A percentile compares a stretch with the other conserved stretches of the same genome.
Conservation (phyloP, 2,113 vertebrate genomes). For the Platichthys flesus region DNA sequence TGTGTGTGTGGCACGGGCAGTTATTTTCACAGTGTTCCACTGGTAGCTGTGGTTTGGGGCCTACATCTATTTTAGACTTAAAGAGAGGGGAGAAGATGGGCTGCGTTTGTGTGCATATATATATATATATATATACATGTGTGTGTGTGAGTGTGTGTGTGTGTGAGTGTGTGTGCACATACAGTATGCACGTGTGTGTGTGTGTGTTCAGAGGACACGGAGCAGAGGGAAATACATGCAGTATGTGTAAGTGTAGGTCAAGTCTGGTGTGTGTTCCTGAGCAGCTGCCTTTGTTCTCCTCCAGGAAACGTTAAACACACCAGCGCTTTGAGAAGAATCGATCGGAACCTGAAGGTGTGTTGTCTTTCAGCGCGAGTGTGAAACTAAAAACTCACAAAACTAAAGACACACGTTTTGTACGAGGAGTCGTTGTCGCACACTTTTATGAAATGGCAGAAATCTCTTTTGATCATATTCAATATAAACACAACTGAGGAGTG, state of each 20-base stretch:
- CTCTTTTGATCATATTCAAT: too few species aligned
- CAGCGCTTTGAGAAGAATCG: conserved; percentile 16
- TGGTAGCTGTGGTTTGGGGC: conserved; percentile 75
- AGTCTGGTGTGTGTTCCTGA: conserved; percentile 50
- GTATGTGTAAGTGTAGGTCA: conserved; percentile 57
- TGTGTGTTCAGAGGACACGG: conserved; percentile 28
- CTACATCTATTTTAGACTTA: conserved; percentile 70
- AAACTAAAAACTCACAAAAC: too few species aligned
- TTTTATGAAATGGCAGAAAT: too few species aligned
- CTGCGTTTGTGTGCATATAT: conserved; percentile 27
- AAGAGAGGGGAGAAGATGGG: conserved; percentile 74
- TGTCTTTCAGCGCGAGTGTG: neutral
- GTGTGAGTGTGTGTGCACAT: neutral
- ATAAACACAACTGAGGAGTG: too few species aligned
- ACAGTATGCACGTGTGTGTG: neutral
- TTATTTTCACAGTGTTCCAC: conserved; percentile 71
- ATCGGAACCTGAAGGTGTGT: conserved; percentile 34
- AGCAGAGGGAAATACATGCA: conserved; percentile 40
- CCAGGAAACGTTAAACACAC: conserved; percentile 46
- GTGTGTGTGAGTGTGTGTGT: neutral
- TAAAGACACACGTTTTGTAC: too few species aligned
- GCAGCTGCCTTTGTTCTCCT: conserved; percentile 69
- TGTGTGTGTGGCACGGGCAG: conserved; percentile 31
- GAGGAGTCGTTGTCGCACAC: too few species aligned
- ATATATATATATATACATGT: conserved; percentile 4